Percentiles rank a stretch among this genome's conserved stretches.
Conservation (phyloP, 2,797 vertebrate species). For the Sebastes melanostomus region DNA sequence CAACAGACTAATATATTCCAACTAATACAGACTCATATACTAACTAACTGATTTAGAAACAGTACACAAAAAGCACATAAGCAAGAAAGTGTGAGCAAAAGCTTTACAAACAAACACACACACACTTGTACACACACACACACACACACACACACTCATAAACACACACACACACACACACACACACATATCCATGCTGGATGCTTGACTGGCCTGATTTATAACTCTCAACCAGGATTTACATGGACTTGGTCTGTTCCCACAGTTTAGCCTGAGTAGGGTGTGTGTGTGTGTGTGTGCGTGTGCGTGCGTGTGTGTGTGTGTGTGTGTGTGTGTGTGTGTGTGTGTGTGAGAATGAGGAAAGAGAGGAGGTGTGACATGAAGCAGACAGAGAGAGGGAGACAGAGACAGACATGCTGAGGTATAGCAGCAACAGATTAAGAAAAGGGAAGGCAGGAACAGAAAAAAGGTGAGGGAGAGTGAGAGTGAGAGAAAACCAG, state of each 20-base stretch:
- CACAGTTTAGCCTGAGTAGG: slow-evolving; percentile 33
- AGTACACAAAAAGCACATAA: neutral
- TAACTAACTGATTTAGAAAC: neutral
- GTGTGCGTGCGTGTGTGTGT: neutral
- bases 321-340: neutral
- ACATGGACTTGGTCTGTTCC: slow-evolving; percentile 44
- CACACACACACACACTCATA: neutral
- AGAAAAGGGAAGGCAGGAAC: neutral
- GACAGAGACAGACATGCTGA: neutral
- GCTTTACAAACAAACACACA: neutral
- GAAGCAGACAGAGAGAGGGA: slow-evolving; percentile 39
- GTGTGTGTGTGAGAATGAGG: neutral
- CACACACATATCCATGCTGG: neutral
- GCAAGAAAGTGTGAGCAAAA: neutral
- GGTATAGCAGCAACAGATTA: neutral
- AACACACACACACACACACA: neutral
- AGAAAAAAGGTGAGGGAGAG: neutral
- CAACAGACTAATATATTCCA: neutral
- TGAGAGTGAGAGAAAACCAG: neutral
- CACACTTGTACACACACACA: slow-evolving; percentile 4
- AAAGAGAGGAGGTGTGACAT: slow-evolving; percentile 4
- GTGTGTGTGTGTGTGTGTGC: neutral
- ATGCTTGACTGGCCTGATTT: slow-evolving; percentile 44
- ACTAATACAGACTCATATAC: neutral
- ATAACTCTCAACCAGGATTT: slow-evolving; percentile 36